phyloP scores from a whole-genome alignment of 2,113 vertebrate genomes.

The Entomyzon cyanotis region DNA sequence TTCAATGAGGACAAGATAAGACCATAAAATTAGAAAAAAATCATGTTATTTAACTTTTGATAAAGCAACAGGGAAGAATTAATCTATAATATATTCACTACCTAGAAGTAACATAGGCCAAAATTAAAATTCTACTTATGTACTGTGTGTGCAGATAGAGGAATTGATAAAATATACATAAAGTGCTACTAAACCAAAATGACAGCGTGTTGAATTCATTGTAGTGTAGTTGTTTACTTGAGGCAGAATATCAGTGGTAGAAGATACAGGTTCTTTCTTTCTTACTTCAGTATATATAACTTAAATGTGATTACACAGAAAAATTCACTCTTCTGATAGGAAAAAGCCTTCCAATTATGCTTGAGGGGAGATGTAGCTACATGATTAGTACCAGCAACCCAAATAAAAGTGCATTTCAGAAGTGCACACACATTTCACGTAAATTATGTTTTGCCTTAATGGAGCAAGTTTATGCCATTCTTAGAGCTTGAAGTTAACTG shows the following conservation, averaged over 20 bases:
- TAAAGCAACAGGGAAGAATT: neutral
- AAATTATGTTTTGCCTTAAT: neutral
- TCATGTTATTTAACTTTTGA: neutral
- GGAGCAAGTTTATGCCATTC: neutral
- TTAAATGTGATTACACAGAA: neutral
- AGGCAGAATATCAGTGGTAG: neutral
- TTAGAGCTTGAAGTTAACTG: neutral
- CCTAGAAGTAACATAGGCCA: neutral
- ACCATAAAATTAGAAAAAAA: neutral
- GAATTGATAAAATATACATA: neutral
- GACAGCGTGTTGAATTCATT: neutral
- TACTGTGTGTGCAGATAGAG: neutral
- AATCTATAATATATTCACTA: neutral
- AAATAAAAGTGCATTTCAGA: neutral
- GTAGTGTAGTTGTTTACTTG: neutral
- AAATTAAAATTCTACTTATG: neutral
- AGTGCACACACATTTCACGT: neutral
- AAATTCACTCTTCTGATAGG: neutral
- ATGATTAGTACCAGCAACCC: neutral
- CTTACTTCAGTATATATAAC: neutral
- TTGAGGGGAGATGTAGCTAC: neutral
- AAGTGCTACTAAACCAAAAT: neutral
- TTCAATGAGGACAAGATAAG: neutral
- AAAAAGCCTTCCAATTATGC: neutral
- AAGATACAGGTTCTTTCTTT: neutral